Evolutionary conservation across 1,140 invertebrate genomes (phyloP).

Genomic region (Zaprionus gabonicus): DNA sequence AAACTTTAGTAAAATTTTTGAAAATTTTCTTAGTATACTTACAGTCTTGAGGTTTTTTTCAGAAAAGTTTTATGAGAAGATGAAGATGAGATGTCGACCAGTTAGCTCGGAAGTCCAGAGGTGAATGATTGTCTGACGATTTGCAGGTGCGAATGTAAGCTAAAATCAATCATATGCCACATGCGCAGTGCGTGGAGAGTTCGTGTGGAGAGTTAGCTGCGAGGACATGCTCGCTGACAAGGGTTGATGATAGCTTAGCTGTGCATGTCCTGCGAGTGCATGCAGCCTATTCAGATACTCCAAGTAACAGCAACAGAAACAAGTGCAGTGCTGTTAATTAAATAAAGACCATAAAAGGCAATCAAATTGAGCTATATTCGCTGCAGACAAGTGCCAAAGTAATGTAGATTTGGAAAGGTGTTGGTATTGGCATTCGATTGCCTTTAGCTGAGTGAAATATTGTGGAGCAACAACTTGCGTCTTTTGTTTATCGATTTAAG

Average conservation of each 20-base stretch:
- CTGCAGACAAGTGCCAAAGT: neutral
- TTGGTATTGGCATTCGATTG: slow-evolving; percentile 15
- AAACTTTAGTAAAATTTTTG: neutral
- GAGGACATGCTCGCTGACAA: slow-evolving; percentile 31
- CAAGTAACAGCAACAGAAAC: neutral
- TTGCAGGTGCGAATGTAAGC: neutral
- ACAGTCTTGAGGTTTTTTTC: neutral
- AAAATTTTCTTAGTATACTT: slow-evolving; percentile 14
- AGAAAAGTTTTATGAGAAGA: no score
- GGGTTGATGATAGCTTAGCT: slow-evolving; percentile 23
- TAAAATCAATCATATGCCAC: slow-evolving; percentile 75
- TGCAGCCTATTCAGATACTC: slow-evolving; percentile 15
- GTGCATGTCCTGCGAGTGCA: slow-evolving; percentile 16
- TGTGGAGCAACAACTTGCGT: slow-evolving; percentile 51
- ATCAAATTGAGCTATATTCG: neutral
- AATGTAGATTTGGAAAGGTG: neutral
- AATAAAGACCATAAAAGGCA: neutral
- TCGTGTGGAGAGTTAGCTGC: slow-evolving; percentile 40
- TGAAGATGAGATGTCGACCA: neutral
- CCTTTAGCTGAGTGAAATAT: neutral
- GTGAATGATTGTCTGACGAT: slow-evolving; percentile 15
- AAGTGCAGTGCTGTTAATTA: slow-evolving; percentile 9
- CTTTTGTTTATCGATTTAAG: slow-evolving; percentile 70
- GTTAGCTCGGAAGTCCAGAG: neutral
- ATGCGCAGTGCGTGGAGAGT: slow-evolving; percentile 50